Evolutionary conservation across 1,140 invertebrate species (phyloP).

Genomic region (Formica selysi): DNA sequence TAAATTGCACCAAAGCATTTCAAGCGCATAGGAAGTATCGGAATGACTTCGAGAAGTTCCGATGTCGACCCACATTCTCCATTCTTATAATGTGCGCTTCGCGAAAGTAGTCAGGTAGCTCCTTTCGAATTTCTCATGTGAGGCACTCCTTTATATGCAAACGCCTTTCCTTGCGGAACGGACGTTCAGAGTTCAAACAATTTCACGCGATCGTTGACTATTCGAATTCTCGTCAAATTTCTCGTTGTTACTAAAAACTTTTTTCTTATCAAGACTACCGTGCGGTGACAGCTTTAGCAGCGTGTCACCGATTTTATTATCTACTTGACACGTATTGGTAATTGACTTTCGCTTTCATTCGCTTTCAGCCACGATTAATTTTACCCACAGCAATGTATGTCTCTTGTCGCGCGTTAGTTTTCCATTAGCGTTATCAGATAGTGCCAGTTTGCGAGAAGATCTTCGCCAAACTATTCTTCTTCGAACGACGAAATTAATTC

Average conservation of each 20-base stretch:
- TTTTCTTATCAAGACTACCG: too few species aligned
- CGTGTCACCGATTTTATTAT: not conserved
- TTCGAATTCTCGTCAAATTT: not conserved
- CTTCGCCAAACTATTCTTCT: not conserved
- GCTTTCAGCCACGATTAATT: not conserved
- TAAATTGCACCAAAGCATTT: not conserved
- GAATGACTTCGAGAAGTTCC: constrained; percentile 28
- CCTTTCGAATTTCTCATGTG: constrained; percentile 66
- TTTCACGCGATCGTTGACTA: constrained; percentile 13
- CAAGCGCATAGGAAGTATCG: not conserved
- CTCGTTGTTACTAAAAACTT: not conserved
- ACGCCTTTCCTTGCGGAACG: constrained; percentile 14
- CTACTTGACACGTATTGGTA: not conserved
- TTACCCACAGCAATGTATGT: too few species aligned
- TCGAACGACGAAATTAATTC: not conserved
- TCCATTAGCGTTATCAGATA: not conserved
- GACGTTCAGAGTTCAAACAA: constrained; percentile 38
- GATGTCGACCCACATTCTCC: constrained; percentile 67
- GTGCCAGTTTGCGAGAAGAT: not conserved
- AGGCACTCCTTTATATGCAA: constrained; percentile 31
- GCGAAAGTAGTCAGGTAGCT: constrained; percentile 71
- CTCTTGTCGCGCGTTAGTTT: not conserved
- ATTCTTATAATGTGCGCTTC: constrained; percentile 9
- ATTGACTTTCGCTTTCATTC: constrained; percentile 45
- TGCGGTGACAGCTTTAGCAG: not conserved